Evolutionary conservation across 2,797 vertebrate species (phyloP).

Genomic region (Allobates femoralis): DNA sequence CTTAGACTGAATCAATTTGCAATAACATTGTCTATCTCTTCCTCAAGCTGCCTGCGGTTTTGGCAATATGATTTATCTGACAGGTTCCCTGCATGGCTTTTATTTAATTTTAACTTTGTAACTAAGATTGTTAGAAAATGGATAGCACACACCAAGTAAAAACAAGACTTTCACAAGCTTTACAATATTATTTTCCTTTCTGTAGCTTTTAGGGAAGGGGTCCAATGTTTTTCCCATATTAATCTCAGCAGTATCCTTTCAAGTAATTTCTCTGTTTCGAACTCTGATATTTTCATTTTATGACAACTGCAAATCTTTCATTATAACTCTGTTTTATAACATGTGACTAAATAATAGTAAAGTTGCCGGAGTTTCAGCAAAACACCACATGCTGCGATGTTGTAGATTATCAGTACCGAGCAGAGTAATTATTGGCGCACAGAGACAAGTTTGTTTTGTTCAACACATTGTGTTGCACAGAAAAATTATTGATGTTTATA

Average conservation of each 20-base stretch:
- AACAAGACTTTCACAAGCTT: background rate
- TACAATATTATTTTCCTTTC: background rate
- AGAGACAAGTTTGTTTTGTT: background rate
- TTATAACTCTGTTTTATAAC: background rate
- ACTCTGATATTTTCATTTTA: background rate
- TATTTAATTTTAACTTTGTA: too few relatives aligned
- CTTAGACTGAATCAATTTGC: too few relatives aligned
- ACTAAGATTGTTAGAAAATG: background rate
- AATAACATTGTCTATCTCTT: too few relatives aligned
- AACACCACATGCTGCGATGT: too few relatives aligned
- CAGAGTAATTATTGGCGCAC: background rate
- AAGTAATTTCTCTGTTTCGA: constrained; percentile 3
- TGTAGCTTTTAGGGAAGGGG: background rate
- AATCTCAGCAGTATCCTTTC: constrained; percentile 20
- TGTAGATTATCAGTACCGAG: background rate
- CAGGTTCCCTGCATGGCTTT: too few relatives aligned
- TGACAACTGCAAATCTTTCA: background rate
- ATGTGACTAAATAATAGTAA: background rate
- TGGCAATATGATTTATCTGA: too few relatives aligned
- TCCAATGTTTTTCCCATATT: background rate
- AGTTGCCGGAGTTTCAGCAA: background rate
- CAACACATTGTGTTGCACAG: background rate
- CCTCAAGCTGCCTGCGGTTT: too few relatives aligned
- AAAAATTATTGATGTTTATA: constrained; percentile 20
- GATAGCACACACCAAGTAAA: background rate